Conservation (phyloP, 2,113 vertebrate species). For the Mormyrus iriodes region DNA sequence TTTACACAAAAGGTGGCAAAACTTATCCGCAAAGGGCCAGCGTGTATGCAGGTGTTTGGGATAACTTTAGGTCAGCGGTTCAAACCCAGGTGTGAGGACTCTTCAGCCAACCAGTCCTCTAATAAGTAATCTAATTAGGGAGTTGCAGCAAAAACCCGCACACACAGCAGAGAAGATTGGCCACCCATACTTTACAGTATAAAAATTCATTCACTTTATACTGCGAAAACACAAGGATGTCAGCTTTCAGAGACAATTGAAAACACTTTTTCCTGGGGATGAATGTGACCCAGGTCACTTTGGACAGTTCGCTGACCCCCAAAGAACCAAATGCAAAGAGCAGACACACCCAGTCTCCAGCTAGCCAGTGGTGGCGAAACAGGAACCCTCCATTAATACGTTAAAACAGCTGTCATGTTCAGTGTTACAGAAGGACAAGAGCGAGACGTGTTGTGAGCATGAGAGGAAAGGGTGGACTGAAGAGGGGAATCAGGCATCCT, state of each 20-base stretch:
- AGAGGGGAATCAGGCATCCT: neutral
- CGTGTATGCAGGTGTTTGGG: neutral
- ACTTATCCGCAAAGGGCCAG: neutral
- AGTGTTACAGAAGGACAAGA: slow-evolving; percentile 25
- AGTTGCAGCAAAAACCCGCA: neutral
- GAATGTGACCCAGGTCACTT: neutral
- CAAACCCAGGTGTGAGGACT: neutral
- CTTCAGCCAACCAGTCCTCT: neutral
- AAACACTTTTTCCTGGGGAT: neutral
- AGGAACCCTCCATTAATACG: slow-evolving; percentile 26
- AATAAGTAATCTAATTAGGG: neutral
- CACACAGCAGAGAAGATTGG: neutral
- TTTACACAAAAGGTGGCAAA: neutral
- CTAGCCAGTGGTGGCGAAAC: neutral
- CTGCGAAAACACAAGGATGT: neutral
- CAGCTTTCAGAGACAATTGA: neutral
- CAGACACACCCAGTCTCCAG: neutral
- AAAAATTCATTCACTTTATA: neutral
- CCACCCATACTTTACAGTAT: neutral
- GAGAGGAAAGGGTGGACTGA: neutral
- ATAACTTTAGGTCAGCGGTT: neutral
- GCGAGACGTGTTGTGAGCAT: neutral
- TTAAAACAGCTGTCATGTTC: slow-evolving; percentile 29
- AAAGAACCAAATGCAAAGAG: neutral
- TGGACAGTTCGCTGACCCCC: neutral